A percentile compares a stretch with the other conserved stretches of the same genome.
Evolutionary conservation across 2,888 invertebrate genomes (phyloP).

Genomic region (Arrhopalites spinosus): DNA sequence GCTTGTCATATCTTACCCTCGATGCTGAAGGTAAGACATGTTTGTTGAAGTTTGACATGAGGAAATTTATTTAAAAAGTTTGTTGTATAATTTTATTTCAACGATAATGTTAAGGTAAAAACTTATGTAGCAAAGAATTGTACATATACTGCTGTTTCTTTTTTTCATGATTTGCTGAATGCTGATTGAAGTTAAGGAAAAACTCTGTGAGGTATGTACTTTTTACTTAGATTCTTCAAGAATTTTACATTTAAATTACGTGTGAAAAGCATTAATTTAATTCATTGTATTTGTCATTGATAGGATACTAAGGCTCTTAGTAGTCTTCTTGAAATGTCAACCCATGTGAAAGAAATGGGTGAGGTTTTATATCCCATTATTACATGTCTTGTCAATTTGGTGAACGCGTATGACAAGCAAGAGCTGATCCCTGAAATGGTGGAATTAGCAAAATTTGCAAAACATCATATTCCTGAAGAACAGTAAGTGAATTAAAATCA

Average conservation of each 20-base stretch:
- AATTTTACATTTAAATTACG: not conserved
- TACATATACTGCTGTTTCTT: no score
- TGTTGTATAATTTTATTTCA: no score
- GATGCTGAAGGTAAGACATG: no score
- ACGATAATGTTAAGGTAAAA: no score
- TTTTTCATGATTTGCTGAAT: no score
- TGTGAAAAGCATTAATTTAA: not conserved
- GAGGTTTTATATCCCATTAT: conserved; percentile 68
- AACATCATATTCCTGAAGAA: conserved; percentile 97
- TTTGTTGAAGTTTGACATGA: no score
- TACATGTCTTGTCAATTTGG: conserved; percentile 80
- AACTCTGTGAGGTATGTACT: conserved; percentile 82
- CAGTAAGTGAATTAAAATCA: conserved; percentile 67
- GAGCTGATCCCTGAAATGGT: conserved; percentile 95
- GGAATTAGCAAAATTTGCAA: conserved; percentile 97
- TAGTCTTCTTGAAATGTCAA: conserved; percentile 52
- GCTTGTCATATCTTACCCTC: conserved; percentile 91
- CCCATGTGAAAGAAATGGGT: conserved; percentile 49
- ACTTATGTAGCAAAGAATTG: no score
- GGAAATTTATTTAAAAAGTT: no score
- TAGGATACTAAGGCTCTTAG: conserved; percentile 49
- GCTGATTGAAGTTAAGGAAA: conserved; percentile 98
- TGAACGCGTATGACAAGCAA: conserved; percentile 97
- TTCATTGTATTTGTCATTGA: not conserved
- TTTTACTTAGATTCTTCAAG: not conserved